Evolutionary conservation across 2,113 vertebrate species (phyloP).

Genomic region (Dinomys branickii): DNA sequence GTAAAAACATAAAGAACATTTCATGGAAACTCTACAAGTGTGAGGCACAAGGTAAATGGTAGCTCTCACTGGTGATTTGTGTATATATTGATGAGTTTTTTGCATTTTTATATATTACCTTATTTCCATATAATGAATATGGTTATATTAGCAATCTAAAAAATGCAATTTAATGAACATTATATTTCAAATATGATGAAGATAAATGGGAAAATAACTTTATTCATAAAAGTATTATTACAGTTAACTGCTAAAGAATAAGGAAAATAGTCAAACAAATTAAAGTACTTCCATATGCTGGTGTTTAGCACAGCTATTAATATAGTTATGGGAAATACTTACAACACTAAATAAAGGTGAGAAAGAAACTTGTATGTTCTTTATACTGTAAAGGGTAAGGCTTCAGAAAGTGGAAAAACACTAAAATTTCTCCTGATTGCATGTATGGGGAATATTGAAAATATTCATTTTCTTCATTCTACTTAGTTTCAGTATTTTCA

Average conservation of each 20-base stretch:
- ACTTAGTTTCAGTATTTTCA: not conserved
- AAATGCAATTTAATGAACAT: not conserved
- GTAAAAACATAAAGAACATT: not conserved
- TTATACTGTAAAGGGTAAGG: not conserved
- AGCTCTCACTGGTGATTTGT: not conserved
- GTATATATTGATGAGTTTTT: not conserved
- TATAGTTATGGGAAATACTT: not conserved
- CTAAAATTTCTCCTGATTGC: not conserved
- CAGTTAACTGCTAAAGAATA: not conserved
- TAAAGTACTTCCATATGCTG: not conserved
- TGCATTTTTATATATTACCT: not conserved
- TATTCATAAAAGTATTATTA: constrained; percentile 5
- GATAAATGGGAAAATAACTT: not conserved
- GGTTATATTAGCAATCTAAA: not conserved
- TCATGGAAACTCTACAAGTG: not conserved
- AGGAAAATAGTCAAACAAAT: not conserved
- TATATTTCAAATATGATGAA: not conserved
- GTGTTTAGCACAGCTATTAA: not conserved
- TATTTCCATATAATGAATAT: not conserved
- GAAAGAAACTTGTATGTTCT: not conserved
- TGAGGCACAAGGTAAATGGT: too few species aligned
- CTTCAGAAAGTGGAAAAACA: not conserved
- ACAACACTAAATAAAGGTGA: not conserved
- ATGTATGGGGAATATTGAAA: not conserved
- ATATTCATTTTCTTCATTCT: not conserved